Conservation (phyloP, 2,113 vertebrate genomes). For the Psilopogon haemacephalus region DNA sequence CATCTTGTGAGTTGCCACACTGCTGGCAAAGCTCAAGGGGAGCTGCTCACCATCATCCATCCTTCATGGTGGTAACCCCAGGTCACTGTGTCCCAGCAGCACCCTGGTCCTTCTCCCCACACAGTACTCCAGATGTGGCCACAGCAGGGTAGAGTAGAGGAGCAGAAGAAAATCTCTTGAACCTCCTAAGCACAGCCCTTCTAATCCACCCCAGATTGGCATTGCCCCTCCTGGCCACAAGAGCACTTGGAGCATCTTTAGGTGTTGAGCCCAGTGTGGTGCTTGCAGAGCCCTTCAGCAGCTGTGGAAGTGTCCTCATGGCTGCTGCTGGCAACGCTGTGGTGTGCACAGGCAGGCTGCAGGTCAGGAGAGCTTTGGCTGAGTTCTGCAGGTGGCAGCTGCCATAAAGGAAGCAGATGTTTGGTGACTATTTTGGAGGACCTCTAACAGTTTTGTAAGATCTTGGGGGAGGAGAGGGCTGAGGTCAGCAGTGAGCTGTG, state of each 20-base stretch:
- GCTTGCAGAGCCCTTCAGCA: background rate
- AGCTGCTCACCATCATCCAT: background rate
- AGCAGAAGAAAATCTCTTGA: too few species aligned
- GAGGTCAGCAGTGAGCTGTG: constrained; percentile 15
- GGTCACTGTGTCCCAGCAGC: background rate
- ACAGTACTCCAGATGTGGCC: too few species aligned
- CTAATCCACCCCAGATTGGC: background rate
- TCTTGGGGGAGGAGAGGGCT: background rate
- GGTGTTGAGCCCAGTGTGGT: fast-evolving
- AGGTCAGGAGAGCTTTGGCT: background rate
- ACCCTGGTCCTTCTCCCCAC: background rate
- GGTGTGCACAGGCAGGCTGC: fast-evolving
- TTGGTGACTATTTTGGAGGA: background rate
- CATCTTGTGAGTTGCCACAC: fast-evolving
- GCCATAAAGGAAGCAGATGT: constrained; percentile 62
- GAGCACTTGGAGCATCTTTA: background rate
- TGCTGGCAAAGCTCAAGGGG: fast-evolving
- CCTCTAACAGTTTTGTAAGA: background rate
- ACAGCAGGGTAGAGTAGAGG: too few species aligned
- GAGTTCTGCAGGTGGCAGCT: constrained; percentile 8
- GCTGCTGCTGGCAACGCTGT: background rate
- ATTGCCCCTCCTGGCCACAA: too few species aligned
- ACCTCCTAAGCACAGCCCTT: too few species aligned
- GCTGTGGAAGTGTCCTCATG: background rate
- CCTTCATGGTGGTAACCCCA: background rate